Evolutionary conservation across 2,888 invertebrate species (phyloP).

Genomic region (Catocala sponsa): DNA sequence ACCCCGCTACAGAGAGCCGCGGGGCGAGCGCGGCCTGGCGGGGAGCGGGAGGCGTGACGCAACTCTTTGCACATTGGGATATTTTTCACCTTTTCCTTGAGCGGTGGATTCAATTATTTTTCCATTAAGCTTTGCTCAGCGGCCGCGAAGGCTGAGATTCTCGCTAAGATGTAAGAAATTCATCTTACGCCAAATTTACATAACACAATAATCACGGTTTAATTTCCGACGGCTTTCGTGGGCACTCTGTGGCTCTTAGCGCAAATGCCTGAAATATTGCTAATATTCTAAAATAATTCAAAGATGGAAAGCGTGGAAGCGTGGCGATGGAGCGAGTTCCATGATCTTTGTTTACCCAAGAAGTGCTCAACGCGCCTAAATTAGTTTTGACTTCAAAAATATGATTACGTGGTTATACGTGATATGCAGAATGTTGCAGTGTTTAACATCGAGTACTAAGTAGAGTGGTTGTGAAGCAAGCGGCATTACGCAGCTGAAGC

Average conservation of each 20-base stretch:
- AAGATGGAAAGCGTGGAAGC: too few relatives aligned
- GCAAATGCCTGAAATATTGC: too few relatives aligned
- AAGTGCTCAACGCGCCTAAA: too few relatives aligned
- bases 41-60: background rate
- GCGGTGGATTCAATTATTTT: constrained; percentile 54
- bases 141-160: constrained; percentile 20
- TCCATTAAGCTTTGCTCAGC: constrained; percentile 45
- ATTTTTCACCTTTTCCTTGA: constrained; percentile 50
- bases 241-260: background rate
- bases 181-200: constrained; percentile 14
- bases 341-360: too few relatives aligned
- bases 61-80: constrained; percentile 45
- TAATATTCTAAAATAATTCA: too few relatives aligned
- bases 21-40: background rate
- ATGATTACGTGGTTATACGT: too few relatives aligned
- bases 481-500: too few relatives aligned
- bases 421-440: too few relatives aligned
- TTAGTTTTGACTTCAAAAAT: too few relatives aligned
- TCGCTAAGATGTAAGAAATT: constrained; percentile 13
- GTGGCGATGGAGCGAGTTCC: too few relatives aligned
- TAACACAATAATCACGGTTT: constrained; percentile 11
- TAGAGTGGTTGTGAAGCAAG: too few relatives aligned
- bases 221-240: constrained; percentile 1
- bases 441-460: too few relatives aligned
- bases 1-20: constrained; percentile 9